Evolutionary conservation across 2,113 vertebrate species (phyloP).

Genomic region (Platysternon megacephalum): DNA sequence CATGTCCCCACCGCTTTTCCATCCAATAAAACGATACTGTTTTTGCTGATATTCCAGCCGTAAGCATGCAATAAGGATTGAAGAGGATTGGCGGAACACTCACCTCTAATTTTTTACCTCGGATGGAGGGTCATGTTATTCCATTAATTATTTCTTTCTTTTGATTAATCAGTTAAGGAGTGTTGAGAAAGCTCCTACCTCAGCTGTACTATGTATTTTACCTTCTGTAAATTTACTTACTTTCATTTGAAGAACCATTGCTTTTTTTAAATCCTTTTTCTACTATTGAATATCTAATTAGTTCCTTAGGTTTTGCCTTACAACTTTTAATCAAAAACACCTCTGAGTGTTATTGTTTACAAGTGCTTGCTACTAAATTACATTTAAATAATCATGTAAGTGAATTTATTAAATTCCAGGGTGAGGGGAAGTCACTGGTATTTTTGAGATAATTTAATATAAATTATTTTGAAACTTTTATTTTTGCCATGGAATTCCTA

Average conservation of each 20-base stretch:
- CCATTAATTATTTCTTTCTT: not conserved
- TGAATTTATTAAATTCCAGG: not conserved
- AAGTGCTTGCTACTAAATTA: not conserved
- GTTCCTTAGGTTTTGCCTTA: no score
- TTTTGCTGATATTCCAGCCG: not conserved
- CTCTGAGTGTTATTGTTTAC: not conserved
- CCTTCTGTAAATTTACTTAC: not conserved
- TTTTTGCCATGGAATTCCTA: rapidly evolving
- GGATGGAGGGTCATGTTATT: no score
- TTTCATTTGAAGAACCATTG: not conserved
- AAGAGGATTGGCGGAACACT: not conserved
- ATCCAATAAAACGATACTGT: rapidly evolving
- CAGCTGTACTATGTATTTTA: not conserved
- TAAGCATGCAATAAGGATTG: not conserved
- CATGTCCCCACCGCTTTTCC: not conserved
- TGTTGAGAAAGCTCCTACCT: not conserved
- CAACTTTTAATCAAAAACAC: no score
- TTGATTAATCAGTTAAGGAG: not conserved
- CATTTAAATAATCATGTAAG: no score
- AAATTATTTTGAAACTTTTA: not conserved
- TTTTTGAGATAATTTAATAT: not conserved
- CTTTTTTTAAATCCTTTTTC: not conserved
- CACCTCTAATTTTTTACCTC: not conserved
- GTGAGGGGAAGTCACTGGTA: not conserved
- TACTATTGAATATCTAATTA: not conserved